Evolutionary conservation across 2,888 invertebrate genomes (phyloP), one percentile per base, ranked within the genome.

Genomic region (Ditula angustiorana): DNA sequence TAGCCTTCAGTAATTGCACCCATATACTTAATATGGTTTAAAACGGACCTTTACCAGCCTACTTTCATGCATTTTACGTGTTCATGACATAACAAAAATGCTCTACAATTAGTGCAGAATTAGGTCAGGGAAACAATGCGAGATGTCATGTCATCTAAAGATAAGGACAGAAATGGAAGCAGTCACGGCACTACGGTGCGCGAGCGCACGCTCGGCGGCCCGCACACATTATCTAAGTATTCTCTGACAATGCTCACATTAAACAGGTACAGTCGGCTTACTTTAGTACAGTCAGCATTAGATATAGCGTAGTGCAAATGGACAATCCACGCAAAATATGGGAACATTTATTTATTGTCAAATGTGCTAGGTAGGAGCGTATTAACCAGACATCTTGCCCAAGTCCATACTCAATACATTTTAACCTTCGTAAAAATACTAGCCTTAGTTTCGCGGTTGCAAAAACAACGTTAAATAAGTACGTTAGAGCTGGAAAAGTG

Each of bases 211-310:
- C 79, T 75, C 75, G 71, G 74, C 76, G 74, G 71, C 71, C 71
- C 75, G 77, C 7, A 7, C 35, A 37, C 35, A 74, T 79, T 75
- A n/a, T n/a, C n/a, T n/a, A n/a, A n/a, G n/a, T n/a, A n/a, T n/a
- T n/a, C n/a, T n/a, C n/a, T n/a, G n/a, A 79, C 81, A 78, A 80
- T 77, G 78, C 77, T 66, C 77, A 73, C 77, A 77, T 62, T 62
- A 59, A 33, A 53, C 66, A 35, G 60, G 56, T 67, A 74, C 71
- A 75, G 70, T 67, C 35, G 35, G 4, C 3, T 19, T 41, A 41
- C 16, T 16, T 2, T 41, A 19, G 8, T 10, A 41, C 41, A 41
- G 19, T 35, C 35, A 2, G 10, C 10, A 26, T 3, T 26, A n/a
- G n/a, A n/a, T n/a, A n/a, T n/a, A n/a, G n/a, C n/a, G n/a, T n/a